Percentiles rank a stretch among this genome's conserved stretches.
These are phyloP conservation scores for Spodoptera litura DNA, from an alignment of 1,140 invertebrate genomes.

Conservation along the genomic window DNA sequence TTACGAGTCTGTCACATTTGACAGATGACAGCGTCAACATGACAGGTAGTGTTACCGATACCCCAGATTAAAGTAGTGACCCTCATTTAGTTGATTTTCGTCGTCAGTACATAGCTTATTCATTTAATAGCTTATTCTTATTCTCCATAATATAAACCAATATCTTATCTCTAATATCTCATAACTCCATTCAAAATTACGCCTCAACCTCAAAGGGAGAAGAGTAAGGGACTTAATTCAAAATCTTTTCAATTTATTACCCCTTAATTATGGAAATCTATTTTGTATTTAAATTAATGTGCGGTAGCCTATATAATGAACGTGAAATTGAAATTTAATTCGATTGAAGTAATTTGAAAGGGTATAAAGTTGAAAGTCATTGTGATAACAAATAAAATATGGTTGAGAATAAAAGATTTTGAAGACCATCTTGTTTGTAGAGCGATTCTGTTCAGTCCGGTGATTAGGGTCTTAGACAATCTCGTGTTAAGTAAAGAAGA, in stretches of 20 bases:
- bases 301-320: constrained; percentile 2
- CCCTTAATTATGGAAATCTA: constrained; percentile 24
- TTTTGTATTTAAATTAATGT: constrained; percentile 32
- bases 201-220: not conserved
- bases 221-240: constrained; percentile 5
- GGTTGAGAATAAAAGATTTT: not conserved
- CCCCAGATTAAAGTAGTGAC: no score
- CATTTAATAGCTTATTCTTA: no score
- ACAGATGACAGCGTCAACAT: no score
- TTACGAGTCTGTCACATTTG: no score
- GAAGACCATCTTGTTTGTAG: no score
- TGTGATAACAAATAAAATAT: not conserved
- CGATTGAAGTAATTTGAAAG: not conserved
- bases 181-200: constrained; percentile 10
- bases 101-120: no score
- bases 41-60: no score
- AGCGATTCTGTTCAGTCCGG: no score
- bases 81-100: no score
- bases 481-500: no score
- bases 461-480: no score
- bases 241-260: constrained; percentile 38
- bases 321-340: constrained; percentile 18
- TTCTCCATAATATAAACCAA: not conserved
- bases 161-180: constrained; percentile 23
- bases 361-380: not conserved